Percentiles rank a stretch among this genome's conserved stretches.
Evolutionary conservation across 2,797 vertebrate species (phyloP).

Genomic region (Benthosema pterotum): DNA sequence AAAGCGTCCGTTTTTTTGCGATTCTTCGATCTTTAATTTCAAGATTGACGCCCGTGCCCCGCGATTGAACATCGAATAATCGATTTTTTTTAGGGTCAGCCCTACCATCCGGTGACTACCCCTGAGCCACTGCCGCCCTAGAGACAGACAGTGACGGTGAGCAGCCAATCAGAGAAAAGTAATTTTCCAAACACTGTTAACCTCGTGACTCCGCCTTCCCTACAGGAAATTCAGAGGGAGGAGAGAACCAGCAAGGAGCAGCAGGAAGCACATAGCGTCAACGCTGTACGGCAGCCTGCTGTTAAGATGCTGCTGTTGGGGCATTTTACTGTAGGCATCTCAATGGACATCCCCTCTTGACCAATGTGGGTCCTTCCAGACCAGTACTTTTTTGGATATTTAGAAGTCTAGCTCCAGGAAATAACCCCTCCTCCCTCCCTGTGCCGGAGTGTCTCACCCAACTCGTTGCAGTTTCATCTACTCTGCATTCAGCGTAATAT

Average conservation of each 20-base stretch:
- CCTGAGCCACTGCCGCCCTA: too few species aligned
- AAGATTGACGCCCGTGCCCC: too few species aligned
- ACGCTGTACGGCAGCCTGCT: constrained; percentile 73
- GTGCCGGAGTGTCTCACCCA: constrained; percentile 82
- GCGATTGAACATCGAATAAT: too few species aligned
- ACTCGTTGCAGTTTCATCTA: constrained; percentile 85
- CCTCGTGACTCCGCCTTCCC: constrained; percentile 30
- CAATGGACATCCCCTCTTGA: constrained; percentile 82
- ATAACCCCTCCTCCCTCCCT: constrained; percentile 62
- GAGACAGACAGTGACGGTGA: too few species aligned
- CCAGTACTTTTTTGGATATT: constrained; percentile 84
- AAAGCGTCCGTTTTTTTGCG: too few species aligned
- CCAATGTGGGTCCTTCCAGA: constrained; percentile 81
- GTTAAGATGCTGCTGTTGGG: constrained; percentile 82
- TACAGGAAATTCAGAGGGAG: constrained; percentile 89
- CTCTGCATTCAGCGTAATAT: constrained; percentile 85
- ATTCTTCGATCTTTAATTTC: too few species aligned
- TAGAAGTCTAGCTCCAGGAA: constrained; percentile 85
- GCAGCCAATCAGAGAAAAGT: too few species aligned
- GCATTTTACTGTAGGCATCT: constrained; percentile 82
- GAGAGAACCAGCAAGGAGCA: constrained; percentile 80
- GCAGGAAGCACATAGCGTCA: constrained; percentile 95
- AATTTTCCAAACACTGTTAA: not conserved
- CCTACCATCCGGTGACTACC: too few species aligned
- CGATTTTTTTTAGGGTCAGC: too few species aligned